Evolutionary conservation across 2,797 vertebrate species (phyloP).

Genomic region (Avahi laniger): DNA sequence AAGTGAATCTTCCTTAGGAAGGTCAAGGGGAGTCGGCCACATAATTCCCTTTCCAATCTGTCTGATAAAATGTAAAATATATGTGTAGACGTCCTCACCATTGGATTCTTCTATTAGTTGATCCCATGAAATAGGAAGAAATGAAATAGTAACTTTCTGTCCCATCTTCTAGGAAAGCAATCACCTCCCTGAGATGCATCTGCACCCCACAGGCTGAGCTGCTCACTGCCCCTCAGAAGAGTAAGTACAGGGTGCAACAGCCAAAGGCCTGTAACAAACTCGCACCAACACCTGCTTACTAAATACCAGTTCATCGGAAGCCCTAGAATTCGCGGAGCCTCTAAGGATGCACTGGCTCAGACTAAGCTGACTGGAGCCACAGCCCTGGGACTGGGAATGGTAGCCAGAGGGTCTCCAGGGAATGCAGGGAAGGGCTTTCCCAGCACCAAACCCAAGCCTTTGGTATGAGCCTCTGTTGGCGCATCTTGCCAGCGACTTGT

Average conservation of each 20-base stretch:
- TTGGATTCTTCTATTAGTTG: background rate
- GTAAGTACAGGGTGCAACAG: background rate
- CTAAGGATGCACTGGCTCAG: background rate
- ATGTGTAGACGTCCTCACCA: background rate
- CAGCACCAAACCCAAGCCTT: background rate
- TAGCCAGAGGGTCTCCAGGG: background rate
- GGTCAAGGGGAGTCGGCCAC: background rate
- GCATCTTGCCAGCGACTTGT: background rate
- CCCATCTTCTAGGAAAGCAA: background rate
- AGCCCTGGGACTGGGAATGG: background rate
- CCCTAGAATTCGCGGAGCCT: background rate
- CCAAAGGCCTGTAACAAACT: background rate
- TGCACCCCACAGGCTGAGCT: background rate
- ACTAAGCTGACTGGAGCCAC: background rate
- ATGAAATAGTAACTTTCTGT: background rate
- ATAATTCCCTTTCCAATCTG: background rate
- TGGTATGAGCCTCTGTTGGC: background rate
- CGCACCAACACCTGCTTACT: background rate
- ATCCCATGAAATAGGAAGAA: constrained; percentile 21
- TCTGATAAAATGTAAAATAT: background rate
- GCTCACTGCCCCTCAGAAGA: background rate
- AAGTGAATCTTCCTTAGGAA: background rate
- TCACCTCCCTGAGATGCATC: background rate
- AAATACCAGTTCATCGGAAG: background rate
- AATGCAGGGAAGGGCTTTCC: background rate